A percentile compares a stretch with the other conserved stretches of the same genome.
phyloP scores from a whole-genome alignment of 2,888 invertebrate species.

The Hypomecis punctinalis region DNA sequence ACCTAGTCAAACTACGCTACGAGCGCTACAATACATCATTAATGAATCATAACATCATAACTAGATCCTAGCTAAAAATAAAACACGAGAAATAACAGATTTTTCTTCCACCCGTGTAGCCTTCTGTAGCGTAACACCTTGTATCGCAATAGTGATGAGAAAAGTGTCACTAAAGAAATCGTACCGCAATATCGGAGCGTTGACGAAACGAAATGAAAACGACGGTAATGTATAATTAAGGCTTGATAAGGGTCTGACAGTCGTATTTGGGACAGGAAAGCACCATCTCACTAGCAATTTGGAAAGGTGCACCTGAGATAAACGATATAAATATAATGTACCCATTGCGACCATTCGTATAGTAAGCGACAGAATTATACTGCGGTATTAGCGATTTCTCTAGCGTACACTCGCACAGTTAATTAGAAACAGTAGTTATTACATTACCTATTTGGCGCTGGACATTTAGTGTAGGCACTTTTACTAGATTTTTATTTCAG shows the following conservation, averaged over 20 bases:
- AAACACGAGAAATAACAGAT: background rate
- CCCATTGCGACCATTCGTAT: slow-evolving; percentile 22
- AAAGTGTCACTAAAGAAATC: slow-evolving; percentile 61
- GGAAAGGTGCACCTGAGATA: slow-evolving; percentile 69
- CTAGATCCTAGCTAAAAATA: too few relatives aligned
- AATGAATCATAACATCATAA: too few relatives aligned
- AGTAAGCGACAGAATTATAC: background rate
- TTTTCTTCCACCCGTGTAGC: slow-evolving; percentile 2
- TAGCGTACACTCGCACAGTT: too few relatives aligned
- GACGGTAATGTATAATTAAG: slow-evolving; percentile 82
- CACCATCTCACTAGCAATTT: slow-evolving; percentile 68
- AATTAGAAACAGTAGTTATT: too few relatives aligned
- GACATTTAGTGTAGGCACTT: too few relatives aligned
- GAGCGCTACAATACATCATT: background rate
- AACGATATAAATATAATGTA: slow-evolving; percentile 51
- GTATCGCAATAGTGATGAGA: slow-evolving; percentile 31
- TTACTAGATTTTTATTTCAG: too few relatives aligned
- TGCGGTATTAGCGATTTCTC: too few relatives aligned
- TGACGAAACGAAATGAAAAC: slow-evolving; percentile 70
- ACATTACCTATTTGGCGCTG: too few relatives aligned
- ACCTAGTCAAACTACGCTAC: background rate
- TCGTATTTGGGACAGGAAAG: slow-evolving; percentile 77
- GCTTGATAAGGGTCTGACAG: slow-evolving; percentile 82
- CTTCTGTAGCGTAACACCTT: slow-evolving; percentile 1
- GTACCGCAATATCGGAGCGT: slow-evolving; percentile 56